Percentiles rank a stretch among this genome's conserved stretches.
Conservation (phyloP, 2,113 vertebrate species). For the Delphinus delphis region DNA sequence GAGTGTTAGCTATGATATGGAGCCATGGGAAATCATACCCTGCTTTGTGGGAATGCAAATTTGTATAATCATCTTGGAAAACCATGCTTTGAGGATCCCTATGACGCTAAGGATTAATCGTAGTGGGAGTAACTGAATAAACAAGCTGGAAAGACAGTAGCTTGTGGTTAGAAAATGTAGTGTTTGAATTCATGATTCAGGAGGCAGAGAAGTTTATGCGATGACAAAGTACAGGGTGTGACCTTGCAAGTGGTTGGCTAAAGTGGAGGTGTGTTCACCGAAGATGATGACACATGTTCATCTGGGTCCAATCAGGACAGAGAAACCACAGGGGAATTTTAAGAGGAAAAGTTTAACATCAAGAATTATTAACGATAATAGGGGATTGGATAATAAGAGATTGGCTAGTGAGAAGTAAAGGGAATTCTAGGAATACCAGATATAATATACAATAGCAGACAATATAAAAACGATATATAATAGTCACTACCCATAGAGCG, state of each 20-base stretch:
- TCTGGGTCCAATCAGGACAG: not conserved
- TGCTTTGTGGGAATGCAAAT: not conserved
- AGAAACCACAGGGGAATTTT: not conserved
- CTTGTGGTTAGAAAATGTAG: not conserved
- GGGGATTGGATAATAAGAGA: not conserved
- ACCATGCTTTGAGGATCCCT: not conserved
- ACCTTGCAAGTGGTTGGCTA: not conserved
- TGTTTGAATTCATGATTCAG: not conserved
- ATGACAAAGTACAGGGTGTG: not conserved
- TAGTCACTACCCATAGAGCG: not conserved
- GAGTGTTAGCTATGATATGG: not conserved
- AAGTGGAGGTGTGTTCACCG: not conserved
- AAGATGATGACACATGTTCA: not conserved
- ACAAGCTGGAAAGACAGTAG: not conserved
- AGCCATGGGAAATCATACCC: not conserved
- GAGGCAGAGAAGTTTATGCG: not conserved
- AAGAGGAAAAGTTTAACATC: constrained; percentile 28
- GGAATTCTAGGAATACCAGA: not conserved
- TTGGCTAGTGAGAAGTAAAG: not conserved
- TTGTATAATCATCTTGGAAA: not conserved
- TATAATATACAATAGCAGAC: not conserved
- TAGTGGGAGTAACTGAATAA: not conserved
- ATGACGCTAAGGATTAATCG: not conserved
- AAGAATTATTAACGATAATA: not conserved
- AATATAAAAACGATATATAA: not conserved